Evolutionary conservation across 1,140 invertebrate genomes (phyloP).

Genomic region (Saccostrea glomerata): DNA sequence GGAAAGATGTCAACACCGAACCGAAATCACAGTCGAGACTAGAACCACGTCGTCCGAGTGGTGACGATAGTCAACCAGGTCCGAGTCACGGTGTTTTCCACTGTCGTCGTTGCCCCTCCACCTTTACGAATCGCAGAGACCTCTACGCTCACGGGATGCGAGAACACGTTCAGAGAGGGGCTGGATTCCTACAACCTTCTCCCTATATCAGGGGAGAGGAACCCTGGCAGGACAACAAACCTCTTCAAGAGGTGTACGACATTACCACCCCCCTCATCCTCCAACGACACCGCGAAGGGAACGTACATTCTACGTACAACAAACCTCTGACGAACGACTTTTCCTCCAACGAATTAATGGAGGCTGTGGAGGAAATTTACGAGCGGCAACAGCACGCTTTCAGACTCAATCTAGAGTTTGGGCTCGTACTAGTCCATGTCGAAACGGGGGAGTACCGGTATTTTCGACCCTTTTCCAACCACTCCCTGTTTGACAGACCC

Average conservation of each 20-base stretch:
- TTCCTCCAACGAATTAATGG: constrained; percentile 33
- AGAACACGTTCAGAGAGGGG: no score
- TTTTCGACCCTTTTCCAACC: constrained; percentile 33
- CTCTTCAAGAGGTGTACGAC: not conserved
- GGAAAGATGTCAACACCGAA: no score
- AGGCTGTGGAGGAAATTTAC: constrained; percentile 33
- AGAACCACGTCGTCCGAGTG: no score
- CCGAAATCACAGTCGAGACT: no score
- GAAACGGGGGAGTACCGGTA: constrained; percentile 53
- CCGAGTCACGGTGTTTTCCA: not conserved
- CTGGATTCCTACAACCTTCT: no score
- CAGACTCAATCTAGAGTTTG: constrained; percentile 44
- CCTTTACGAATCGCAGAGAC: not conserved
- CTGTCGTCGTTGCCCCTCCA: not conserved
- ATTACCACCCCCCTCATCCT: constrained; percentile 17
- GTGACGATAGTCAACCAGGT: no score
- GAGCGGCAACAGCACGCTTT: constrained; percentile 42
- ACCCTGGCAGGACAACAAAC: no score
- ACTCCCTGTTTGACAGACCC: constrained; percentile 35
- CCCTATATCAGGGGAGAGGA: no score
- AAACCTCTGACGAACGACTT: constrained; percentile 45
- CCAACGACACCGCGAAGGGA: constrained; percentile 4
- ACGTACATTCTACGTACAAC: constrained; percentile 35
- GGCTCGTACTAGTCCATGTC: constrained; percentile 22
- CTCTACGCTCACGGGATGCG: constrained; percentile 18